Evolutionary conservation across 2,113 vertebrate genomes (phyloP), one percentile per base, ranked within the genome.

Genomic region (Dermatemys mawii): DNA sequence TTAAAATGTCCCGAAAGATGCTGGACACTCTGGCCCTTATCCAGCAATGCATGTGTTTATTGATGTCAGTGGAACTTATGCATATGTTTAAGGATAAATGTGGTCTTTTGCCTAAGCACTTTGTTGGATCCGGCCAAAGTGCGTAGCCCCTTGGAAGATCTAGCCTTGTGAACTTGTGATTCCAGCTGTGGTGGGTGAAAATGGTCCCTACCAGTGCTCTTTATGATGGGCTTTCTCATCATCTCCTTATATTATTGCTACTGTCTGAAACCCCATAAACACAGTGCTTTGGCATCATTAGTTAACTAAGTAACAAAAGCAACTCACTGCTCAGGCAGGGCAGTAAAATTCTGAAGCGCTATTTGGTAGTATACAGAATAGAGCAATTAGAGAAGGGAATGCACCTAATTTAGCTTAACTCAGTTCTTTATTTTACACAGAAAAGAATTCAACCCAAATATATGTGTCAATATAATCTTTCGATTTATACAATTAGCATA

Each of bases 401-500:
- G 6, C 63, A 53, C 83, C 51, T 60, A 51, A 79, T 95, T 89
- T 54, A 88, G 19, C 41, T 97, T 78, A 87, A 88, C 12, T 90
- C 54, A 4, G 1, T 89, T 80, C 1, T 94, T 94, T 87, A 38
- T 81, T 95, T 89, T 87, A 81, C 70, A 63, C 92, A 81, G 60
- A 95, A 82, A 94, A 70, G 41, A 95, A 91, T 73, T 63, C 46
- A 86, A 46, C 6, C 81, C 78, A 87, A 84, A 92, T 51, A 81
- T n/a, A 81, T 91, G 83, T 96, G 3, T 14, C 50, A 94, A 84
- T 92, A 91, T 89, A 67, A 92, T 21, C 5, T 87, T 87, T 89
- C 87, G 81, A 90, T 94, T 93, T 92, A 48, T 84, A 81, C 1
- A 88, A 84, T 96, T 95, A 94, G 3, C 5, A 83, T 67, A 95